A percentile compares a stretch with the other conserved stretches of the same genome.
Conservation (phyloP, 1,140 invertebrate species). For the Hormaphis cornu region DNA sequence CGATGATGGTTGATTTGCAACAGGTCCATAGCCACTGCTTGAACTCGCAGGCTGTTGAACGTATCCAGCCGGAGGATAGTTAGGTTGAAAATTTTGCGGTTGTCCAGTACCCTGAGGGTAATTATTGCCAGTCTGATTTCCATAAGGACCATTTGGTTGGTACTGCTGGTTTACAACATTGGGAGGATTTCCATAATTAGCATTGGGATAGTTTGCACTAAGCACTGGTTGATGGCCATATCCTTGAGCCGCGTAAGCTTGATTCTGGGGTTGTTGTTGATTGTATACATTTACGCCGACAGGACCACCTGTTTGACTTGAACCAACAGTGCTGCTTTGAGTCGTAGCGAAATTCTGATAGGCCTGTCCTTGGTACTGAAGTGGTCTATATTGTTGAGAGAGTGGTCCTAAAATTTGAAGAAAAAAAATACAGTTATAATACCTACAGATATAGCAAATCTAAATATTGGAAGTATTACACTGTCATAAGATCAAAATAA, state of each 20-base stretch:
- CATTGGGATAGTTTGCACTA: conserved; percentile 6
- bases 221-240: conserved; percentile 21
- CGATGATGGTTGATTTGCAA: conserved; percentile 11
- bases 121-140: background rate
- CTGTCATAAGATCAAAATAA: no score
- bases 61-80: conserved; percentile 17
- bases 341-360: conserved; percentile 22
- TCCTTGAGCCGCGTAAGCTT: conserved; percentile 10
- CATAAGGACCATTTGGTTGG: conserved; percentile 14
- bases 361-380: conserved; percentile 13
- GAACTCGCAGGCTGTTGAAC: conserved; percentile 30
- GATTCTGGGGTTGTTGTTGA: background rate
- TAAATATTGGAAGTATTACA: no score
- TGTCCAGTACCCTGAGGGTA: conserved; percentile 20
- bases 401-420: conserved; percentile 10
- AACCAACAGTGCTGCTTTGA: background rate
- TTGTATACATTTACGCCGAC: background rate
- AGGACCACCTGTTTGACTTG: background rate
- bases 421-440: no score
- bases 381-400: conserved; percentile 21
- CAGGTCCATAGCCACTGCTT: background rate
- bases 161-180: conserved; percentile 9
- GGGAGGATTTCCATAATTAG: background rate
- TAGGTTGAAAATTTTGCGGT: conserved; percentile 3
- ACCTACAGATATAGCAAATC: no score